Evolutionary conservation across 2,888 invertebrate species (phyloP), one percentile per base, ranked within the genome.

Genomic region (Lottia scabra): DNA sequence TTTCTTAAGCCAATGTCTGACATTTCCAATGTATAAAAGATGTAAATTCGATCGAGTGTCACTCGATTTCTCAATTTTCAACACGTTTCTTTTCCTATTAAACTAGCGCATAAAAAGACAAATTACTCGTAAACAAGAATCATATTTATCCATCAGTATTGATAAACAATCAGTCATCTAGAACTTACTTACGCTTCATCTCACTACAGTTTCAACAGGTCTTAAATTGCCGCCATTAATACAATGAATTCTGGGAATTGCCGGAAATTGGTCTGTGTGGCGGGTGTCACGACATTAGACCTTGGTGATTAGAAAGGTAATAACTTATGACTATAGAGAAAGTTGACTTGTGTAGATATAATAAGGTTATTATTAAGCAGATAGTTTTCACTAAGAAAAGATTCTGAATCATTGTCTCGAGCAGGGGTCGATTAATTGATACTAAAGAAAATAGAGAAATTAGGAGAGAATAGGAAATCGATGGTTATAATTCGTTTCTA

Each of bases 61-160:
- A 56, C 56, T 23, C 19, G 56, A 23, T 19, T 23, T 56, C 10
- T 56, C 19, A 12, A 56, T 23, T 19, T 56, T 23, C 23, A 56
- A 56, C 23, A 56, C 56, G 56, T 56, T 56, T 56, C 56, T 56
- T 56, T 56, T 56, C 56, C 19, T 23, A 56, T 56, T 56, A 23
- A 56, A 56, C 19, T 23, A 56, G 56, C 56, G 56, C 56, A 56
- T 56, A 56, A 56, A 38, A 56, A 56, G 56, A 56, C 56, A 56
- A 56, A 56, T 56, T 56, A 56, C 56, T 56, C 56, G 56, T 56
- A 56, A 56, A 56, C 56, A 56, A 56, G 56, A 56, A 56, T 56
- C 56, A 56, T 56, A 56, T 56, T 56, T 56, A 56, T 56, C 19
- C 56, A 56, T 56, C 56, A 56, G 23, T 23, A 56, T 56, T 56